phyloP scores from a whole-genome alignment of 1,140 invertebrate genomes.

The Halesus radiatus region DNA sequence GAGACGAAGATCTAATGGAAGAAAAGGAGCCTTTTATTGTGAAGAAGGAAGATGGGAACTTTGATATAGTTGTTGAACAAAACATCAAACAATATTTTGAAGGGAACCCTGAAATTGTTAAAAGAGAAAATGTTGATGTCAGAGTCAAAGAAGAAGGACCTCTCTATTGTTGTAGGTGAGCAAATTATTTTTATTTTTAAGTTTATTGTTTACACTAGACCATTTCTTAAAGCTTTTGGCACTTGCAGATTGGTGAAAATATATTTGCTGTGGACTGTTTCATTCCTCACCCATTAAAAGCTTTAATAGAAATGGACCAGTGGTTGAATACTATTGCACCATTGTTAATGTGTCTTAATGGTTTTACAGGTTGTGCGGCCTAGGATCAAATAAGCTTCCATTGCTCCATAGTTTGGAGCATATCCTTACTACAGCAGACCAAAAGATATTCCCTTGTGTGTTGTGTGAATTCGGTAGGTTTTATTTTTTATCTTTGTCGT shows the following conservation, averaged over 20 bases:
- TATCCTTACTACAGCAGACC: not conserved
- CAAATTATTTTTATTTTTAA: not conserved
- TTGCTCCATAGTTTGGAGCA: constrained; percentile 9
- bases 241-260: not conserved
- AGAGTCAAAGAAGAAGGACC: not conserved
- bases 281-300: not conserved
- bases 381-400: not conserved
- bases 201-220: not conserved
- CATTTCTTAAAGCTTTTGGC: not conserved
- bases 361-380: not conserved
- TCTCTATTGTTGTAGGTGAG: not conserved
- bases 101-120: not conserved
- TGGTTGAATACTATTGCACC: not conserved
- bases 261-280: not conserved
- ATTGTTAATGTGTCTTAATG: not conserved
- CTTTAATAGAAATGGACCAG: not conserved
- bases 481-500: too few relatives aligned
- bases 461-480: constrained; percentile 18
- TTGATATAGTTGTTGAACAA: not conserved
- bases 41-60: constrained; percentile 16
- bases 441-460: constrained; percentile 3
- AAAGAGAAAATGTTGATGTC: not conserved
- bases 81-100: not conserved
- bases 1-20: not conserved
- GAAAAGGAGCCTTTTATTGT: not conserved